Percentiles rank a stretch among this genome's conserved stretches.
phyloP scores from a whole-genome alignment of 1,140 invertebrate species.

The Microplitis demolitor region DNA sequence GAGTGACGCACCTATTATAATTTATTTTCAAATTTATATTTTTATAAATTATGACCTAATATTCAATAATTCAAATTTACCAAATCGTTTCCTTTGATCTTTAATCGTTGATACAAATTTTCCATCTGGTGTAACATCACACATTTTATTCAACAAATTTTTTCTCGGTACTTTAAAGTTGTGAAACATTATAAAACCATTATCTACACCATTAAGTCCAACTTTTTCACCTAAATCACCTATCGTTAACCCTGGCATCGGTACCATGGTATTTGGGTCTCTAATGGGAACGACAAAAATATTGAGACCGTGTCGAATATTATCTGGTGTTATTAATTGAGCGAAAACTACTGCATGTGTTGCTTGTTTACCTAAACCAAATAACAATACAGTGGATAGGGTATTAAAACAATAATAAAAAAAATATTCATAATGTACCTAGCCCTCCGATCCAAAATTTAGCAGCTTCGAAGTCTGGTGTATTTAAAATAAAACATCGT shows the following conservation, averaged over 20 bases:
- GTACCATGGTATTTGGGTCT: conserved; percentile 73
- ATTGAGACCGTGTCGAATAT: conserved; percentile 84
- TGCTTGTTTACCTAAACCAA: conserved; percentile 73
- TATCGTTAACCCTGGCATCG: conserved; percentile 73
- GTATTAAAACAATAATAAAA: background rate
- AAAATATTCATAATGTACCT: conserved; percentile 61
- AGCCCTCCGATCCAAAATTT: conserved; percentile 95
- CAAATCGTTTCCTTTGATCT: conserved; percentile 78
- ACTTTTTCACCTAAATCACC: conserved; percentile 90
- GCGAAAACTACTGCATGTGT: conserved; percentile 90
- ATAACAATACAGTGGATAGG: too few relatives aligned
- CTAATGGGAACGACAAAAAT: conserved; percentile 83
- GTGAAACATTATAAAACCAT: conserved; percentile 88
- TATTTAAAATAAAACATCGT: conserved; percentile 85
- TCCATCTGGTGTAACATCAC: conserved; percentile 85
- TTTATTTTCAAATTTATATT: conserved; percentile 20
- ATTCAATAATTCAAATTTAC: conserved; percentile 33
- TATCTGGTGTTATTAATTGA: conserved; percentile 76
- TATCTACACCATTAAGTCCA: conserved; percentile 87
- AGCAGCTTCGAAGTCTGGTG: conserved; percentile 91
- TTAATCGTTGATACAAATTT: conserved; percentile 79
- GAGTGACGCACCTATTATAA: conserved; percentile 70
- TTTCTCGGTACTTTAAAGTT: conserved; percentile 83
- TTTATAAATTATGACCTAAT: background rate
- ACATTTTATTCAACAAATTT: conserved; percentile 83